Evolutionary conservation across 2,888 invertebrate species (phyloP).

Genomic region (Diaperis boleti): DNA sequence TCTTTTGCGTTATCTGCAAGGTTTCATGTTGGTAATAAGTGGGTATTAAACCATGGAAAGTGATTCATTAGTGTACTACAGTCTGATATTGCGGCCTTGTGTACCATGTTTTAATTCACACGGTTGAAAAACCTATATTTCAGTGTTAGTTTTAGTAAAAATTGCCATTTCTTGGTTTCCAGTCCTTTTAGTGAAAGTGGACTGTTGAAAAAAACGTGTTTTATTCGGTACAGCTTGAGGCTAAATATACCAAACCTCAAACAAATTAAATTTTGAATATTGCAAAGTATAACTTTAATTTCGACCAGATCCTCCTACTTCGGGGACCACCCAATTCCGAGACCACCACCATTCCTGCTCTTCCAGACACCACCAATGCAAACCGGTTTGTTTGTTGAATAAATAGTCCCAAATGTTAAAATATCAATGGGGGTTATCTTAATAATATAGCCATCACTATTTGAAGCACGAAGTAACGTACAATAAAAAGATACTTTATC

Average conservation of each 20-base stretch:
- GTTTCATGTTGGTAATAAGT: slow-evolving; percentile 26
- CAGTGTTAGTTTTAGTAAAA: too few species aligned
- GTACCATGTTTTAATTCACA: not conserved
- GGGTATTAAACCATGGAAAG: slow-evolving; percentile 14
- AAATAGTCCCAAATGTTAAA: slow-evolving; percentile 14
- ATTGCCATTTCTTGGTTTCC: too few species aligned
- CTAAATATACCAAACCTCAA: not conserved
- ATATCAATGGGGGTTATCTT: not conserved
- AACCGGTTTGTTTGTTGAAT: slow-evolving; percentile 16
- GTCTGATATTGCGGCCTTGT: not conserved
- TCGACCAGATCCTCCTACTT: slow-evolving; percentile 8
- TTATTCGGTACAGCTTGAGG: not conserved
- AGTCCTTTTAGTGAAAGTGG: too few species aligned
- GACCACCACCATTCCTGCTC: slow-evolving; percentile 2
- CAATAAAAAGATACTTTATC: slow-evolving; percentile 41
- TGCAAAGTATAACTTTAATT: not conserved
- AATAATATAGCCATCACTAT: slow-evolving; percentile 29
- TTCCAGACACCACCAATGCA: slow-evolving; percentile 5
- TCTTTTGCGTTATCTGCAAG: slow-evolving; percentile 31
- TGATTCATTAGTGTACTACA: slow-evolving; percentile 16
- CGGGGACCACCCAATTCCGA: too few species aligned
- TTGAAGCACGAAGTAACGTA: slow-evolving; percentile 35
- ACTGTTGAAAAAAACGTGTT: too few species aligned
- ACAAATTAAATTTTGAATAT: too few species aligned
- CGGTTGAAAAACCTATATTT: not conserved